These are phyloP conservation scores for Musca vetustissima DNA, from an alignment of 1,140 invertebrate species.

Conservation along the genomic window DNA sequence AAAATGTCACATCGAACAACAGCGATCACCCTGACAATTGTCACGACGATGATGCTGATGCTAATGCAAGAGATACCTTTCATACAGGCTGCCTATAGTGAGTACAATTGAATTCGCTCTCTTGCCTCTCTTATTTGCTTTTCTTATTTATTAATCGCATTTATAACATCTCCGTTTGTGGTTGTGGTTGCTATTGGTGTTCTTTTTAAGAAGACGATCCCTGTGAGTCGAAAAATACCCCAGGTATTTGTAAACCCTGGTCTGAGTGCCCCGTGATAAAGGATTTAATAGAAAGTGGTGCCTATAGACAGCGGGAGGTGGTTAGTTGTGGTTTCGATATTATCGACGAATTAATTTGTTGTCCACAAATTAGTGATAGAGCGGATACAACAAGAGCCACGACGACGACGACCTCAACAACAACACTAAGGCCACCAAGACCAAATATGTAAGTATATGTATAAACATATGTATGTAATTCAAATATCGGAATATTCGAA, in stretches of 20 bases:
- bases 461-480: too few species aligned
- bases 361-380: slow-evolving; percentile 32
- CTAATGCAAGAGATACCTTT: neutral
- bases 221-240: slow-evolving; percentile 3
- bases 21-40: neutral
- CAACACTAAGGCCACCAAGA: too few species aligned
- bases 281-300: neutral
- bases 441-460: too few species aligned
- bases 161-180: neutral
- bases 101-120: neutral
- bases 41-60: neutral
- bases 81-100: neutral
- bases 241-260: slow-evolving; percentile 3
- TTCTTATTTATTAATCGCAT: neutral
- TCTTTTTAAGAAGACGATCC: slow-evolving; percentile 48
- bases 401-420: too few species aligned
- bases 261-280: slow-evolving; percentile 2
- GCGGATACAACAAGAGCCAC: too few species aligned
- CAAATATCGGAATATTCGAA: too few species aligned
- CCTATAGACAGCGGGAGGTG: slow-evolving; percentile 16
- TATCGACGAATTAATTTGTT: slow-evolving; percentile 45
- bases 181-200: slow-evolving; percentile 60
- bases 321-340: slow-evolving; percentile 38
- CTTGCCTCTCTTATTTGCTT: neutral
- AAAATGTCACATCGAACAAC: too few species aligned